Evolutionary conservation across 2,888 invertebrate genomes (phyloP), one percentile per base, ranked within the genome.

Genomic region (Clepsis dumicolana): DNA sequence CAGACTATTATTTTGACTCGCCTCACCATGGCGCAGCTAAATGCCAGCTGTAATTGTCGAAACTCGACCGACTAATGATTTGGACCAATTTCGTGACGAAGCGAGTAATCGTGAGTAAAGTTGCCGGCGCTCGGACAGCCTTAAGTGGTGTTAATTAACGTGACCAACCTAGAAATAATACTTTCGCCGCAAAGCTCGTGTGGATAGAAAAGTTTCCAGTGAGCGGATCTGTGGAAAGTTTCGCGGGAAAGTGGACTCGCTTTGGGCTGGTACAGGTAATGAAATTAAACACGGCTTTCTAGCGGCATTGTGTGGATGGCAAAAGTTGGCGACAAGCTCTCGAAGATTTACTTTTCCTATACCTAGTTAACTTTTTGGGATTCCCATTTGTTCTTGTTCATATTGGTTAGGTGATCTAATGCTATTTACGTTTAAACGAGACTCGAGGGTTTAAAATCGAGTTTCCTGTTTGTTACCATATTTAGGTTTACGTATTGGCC

Each of bases 171-270:
- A 38, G 38, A 56, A n/a, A n/a, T n/a, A n/a, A 56, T 29, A 32
- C 60, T 61, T 59, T 68, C 68, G 57, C 63, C 52, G 27, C 14
- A 32, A 59, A 68, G 64, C 64, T 63, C 29, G 61, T n/a, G 25
- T 38, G 48, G 57, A 21, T 41, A 52, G 60, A 52, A 63, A 63
- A 63, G 50, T 63, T 24, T 38, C 48, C 44, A 24, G 62, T 32
- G 32, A 27, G 57, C 38, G 35, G 44, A 50, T 63, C 53, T 16
- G 41, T 53, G 53, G 68, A 68, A 68, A 68, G 68, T 68, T 67
- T 29, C 41, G 27, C 59, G 44, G 67, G 68, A 68, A 68, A 68
- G 68, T 68, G 67, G 60, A 14, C 16, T 24, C 52, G 24, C 59
- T 59, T 41, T 38, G 38, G 57, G 21, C 38, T n/a, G 4, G 38